A percentile compares a stretch with the other conserved stretches of the same genome.
Conservation (phyloP, 1,140 invertebrate species). For the Cecropterus lyciades region DNA sequence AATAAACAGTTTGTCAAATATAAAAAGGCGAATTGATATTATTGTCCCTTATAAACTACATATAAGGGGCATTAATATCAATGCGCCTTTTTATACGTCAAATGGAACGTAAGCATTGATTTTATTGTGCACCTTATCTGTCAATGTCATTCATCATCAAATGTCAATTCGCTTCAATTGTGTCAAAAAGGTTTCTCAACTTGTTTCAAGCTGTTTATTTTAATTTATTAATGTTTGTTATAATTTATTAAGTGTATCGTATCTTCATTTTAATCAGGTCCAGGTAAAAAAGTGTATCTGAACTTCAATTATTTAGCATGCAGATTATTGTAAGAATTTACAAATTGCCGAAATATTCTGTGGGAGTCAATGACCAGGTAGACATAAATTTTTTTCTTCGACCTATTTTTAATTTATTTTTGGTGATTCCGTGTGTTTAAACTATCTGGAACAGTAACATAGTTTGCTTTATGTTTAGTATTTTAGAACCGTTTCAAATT, state of each 20-base stretch:
- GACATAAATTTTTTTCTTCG: constrained; percentile 44
- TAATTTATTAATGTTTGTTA: not conserved
- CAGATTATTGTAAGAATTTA: constrained; percentile 35
- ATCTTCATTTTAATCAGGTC: constrained; percentile 20
- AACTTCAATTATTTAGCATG: constrained; percentile 30
- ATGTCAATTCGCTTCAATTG: too few species aligned
- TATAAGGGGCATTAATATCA: too few species aligned
- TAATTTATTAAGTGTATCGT: not conserved
- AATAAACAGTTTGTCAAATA: too few species aligned
- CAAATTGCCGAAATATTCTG: constrained; percentile 36
- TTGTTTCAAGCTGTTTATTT: not conserved
- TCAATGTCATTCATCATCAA: too few species aligned
- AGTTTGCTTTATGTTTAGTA: not conserved
- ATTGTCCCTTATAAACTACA: too few species aligned
- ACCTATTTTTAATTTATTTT: constrained; percentile 71
- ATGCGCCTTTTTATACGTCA: too few species aligned
- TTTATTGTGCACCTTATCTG: too few species aligned
- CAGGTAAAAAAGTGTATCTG: constrained; percentile 26
- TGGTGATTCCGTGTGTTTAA: constrained; percentile 32
- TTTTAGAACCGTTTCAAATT: not conserved
- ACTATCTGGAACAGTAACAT: constrained; percentile 9
- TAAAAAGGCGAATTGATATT: too few species aligned
- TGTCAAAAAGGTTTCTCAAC: not conserved
- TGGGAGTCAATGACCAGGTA: constrained; percentile 54
- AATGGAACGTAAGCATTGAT: too few species aligned